Conservation (phyloP, 2,888 invertebrate genomes). For the Nomada lathburiana region DNA sequence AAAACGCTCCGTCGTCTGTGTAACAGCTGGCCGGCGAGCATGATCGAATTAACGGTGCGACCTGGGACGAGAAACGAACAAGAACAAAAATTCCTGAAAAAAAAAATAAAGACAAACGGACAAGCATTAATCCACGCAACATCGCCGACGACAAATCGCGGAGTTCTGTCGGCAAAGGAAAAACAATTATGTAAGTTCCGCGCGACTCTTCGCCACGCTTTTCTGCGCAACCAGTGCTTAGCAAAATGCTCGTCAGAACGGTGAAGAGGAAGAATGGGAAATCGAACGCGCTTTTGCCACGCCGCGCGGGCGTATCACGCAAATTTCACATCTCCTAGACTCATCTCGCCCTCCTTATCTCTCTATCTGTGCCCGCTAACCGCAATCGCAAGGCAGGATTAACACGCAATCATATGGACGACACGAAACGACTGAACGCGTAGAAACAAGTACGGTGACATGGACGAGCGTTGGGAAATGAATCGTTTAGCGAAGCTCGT, state of each 20-base stretch:
- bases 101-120: background rate
- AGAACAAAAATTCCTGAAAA: background rate
- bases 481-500: background rate
- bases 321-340: slow-evolving; percentile 11
- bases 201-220: background rate
- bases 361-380: slow-evolving; percentile 51
- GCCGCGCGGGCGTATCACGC: slow-evolving; percentile 21
- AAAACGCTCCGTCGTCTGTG: slow-evolving; percentile 36
- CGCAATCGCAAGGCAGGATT: slow-evolving; percentile 42
- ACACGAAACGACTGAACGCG: background rate
- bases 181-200: background rate
- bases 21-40: slow-evolving; percentile 31
- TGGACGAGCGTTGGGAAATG: background rate
- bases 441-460: background rate
- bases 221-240: slow-evolving; percentile 27
- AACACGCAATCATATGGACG: slow-evolving; percentile 23
- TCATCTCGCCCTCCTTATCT: background rate
- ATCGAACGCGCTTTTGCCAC: slow-evolving; percentile 14
- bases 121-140: background rate
- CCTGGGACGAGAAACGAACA: background rate
- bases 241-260: background rate
- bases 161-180: no score
- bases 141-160: background rate
- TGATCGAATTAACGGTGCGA: background rate
- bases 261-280: background rate